Conservation (phyloP, 2,888 invertebrate genomes). For the Volucella inanis region DNA sequence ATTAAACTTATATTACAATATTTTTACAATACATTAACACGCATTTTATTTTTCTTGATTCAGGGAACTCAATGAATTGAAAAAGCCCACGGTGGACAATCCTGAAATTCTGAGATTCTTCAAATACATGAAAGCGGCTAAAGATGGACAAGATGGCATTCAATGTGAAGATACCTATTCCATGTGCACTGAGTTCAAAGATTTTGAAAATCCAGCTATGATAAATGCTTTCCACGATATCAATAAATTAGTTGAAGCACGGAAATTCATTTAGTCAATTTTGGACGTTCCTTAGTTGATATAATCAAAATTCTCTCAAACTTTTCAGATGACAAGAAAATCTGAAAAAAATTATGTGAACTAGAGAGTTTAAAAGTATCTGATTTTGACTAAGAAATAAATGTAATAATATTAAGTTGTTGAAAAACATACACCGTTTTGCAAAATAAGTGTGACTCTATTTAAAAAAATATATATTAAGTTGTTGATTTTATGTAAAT, state of each 20-base stretch:
- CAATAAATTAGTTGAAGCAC: constrained; percentile 92
- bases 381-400: no score
- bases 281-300: no score
- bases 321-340: no score
- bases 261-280: constrained; percentile 83
- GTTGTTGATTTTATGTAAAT: no score
- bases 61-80: constrained; percentile 93
- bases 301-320: no score
- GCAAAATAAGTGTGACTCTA: no score
- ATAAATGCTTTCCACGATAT: constrained; percentile 93
- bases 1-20: no score
- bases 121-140: constrained; percentile 94
- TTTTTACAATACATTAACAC: not conserved
- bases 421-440: no score
- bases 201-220: constrained; percentile 91
- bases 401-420: no score
- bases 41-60: constrained; percentile 76
- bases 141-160: constrained; percentile 92
- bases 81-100: constrained; percentile 93
- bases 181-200: constrained; percentile 87
- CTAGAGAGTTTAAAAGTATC: no score
- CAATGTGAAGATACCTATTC: constrained; percentile 88
- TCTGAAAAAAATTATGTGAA: no score
- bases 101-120: constrained; percentile 94
- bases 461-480: no score